Conservation (phyloP, 1,140 invertebrate species). For the Lordiphosa collinella region DNA sequence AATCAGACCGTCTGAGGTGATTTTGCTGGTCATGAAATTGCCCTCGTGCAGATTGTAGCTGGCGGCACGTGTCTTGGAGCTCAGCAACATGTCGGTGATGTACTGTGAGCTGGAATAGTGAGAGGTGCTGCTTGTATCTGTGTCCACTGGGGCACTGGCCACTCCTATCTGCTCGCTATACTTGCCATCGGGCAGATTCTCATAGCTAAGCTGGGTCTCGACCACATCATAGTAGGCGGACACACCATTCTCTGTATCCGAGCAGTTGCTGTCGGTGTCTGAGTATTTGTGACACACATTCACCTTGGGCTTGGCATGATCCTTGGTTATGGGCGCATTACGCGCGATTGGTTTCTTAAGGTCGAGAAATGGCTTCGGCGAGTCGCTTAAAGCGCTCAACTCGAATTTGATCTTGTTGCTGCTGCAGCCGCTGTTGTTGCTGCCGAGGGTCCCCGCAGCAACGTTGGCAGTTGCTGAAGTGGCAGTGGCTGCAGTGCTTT, state of each 20-base stretch:
- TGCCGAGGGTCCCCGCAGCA: constrained; percentile 14
- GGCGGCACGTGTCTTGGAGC: constrained; percentile 71
- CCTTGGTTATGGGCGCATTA: constrained; percentile 82
- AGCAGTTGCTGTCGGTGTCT: constrained; percentile 74
- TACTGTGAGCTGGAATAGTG: constrained; percentile 77
- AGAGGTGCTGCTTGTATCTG: constrained; percentile 1
- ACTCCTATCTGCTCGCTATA: constrained; percentile 58
- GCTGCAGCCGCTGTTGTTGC: constrained; percentile 17
- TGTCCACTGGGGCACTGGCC: constrained; percentile 34
- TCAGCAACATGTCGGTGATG: constrained; percentile 77
- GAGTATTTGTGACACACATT: constrained; percentile 82
- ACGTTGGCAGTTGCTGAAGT: constrained; percentile 16
- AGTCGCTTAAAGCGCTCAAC: constrained; percentile 55
- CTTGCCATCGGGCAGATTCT: constrained; percentile 79
- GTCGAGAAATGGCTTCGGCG: constrained; percentile 75
- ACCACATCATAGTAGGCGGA: constrained; percentile 79
- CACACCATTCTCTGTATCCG: constrained; percentile 74
- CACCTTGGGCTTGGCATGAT: constrained; percentile 82
- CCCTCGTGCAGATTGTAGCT: constrained; percentile 78
- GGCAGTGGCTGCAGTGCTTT: constrained; percentile 21
- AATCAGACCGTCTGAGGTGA: constrained; percentile 77
- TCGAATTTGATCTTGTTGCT: constrained; percentile 71
- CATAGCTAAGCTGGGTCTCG: constrained; percentile 75
- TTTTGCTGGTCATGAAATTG: constrained; percentile 79
- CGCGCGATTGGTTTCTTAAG: constrained; percentile 82